phyloP scores from a whole-genome alignment of 2,888 invertebrate genomes.

The Drosophila subquinaria region DNA sequence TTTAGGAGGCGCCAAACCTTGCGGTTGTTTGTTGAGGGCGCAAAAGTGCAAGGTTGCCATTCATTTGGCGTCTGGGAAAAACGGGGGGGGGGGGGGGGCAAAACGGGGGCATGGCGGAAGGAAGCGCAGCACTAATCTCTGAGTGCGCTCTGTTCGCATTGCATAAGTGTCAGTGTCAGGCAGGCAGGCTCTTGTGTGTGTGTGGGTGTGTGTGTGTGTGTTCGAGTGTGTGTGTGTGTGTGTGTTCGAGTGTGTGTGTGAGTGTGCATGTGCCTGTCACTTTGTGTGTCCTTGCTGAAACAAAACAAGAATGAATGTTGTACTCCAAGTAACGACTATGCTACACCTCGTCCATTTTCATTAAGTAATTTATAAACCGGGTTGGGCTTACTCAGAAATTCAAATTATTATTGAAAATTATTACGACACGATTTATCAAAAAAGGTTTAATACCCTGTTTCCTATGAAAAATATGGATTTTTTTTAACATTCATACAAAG shows the following conservation, averaged over 20 bases:
- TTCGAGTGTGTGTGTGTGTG: not conserved
- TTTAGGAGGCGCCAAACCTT: constrained; percentile 56
- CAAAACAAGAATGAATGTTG: constrained; percentile 43
- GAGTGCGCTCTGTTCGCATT: constrained; percentile 69
- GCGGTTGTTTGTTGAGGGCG: constrained; percentile 71
- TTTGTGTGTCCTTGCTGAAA: constrained; percentile 67
- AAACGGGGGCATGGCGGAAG: constrained; percentile 56
- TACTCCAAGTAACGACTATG: not conserved
- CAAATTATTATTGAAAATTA: not conserved
- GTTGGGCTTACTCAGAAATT: not conserved
- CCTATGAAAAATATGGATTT: no score
- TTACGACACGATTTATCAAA: no score
- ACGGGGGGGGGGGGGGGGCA: no score
- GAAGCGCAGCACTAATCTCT: constrained; percentile 75
- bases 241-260: constrained; percentile 20
- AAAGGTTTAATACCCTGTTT: no score
- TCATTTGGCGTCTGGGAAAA: constrained; percentile 64
- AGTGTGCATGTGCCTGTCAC: constrained; percentile 47
- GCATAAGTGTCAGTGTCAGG: constrained; percentile 76
- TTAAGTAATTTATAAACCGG: not conserved
- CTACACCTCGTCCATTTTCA: constrained; percentile 17
- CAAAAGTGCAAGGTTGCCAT: constrained; percentile 76
- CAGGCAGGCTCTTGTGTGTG: constrained; percentile 32
- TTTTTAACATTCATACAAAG: no score
- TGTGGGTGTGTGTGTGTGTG: not conserved